Evolutionary conservation across 2,888 invertebrate species (phyloP).

Genomic region (Tetrapedia diversipes): DNA sequence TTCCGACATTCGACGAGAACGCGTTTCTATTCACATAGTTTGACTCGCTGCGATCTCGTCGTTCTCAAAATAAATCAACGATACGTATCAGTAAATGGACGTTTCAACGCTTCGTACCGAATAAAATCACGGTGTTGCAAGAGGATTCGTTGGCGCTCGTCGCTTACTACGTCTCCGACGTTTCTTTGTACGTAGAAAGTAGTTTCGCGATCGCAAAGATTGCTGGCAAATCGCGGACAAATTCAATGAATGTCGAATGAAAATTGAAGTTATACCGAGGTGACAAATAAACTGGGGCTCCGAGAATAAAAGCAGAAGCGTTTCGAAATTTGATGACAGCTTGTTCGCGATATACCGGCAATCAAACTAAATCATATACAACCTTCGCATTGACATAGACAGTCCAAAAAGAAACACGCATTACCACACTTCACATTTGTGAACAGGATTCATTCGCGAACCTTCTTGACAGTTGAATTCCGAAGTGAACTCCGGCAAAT

Average conservation of each 20-base stretch:
- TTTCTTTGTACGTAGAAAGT: no score
- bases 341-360: neutral
- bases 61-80: conserved; percentile 2
- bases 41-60: neutral
- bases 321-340: conserved; percentile 12
- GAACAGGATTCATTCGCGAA: conserved; percentile 92
- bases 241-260: neutral
- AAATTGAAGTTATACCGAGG: no score
- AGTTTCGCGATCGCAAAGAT: neutral
- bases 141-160: neutral
- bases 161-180: neutral
- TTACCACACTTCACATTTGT: conserved; percentile 96
- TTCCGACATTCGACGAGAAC: conserved; percentile 18
- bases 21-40: neutral
- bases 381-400: neutral
- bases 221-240: neutral
- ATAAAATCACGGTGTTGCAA: conserved; percentile 7
- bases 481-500: conserved; percentile 91
- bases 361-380: neutral
- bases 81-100: conserved; percentile 25
- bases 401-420: neutral
- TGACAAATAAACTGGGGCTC: no score
- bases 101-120: conserved; percentile 8
- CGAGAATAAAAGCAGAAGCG: conserved; percentile 10
- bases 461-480: conserved; percentile 90